Evolutionary conservation across 2,888 invertebrate species (phyloP), one percentile per base, ranked within the genome.

Genomic region (Meteorus colon): DNA sequence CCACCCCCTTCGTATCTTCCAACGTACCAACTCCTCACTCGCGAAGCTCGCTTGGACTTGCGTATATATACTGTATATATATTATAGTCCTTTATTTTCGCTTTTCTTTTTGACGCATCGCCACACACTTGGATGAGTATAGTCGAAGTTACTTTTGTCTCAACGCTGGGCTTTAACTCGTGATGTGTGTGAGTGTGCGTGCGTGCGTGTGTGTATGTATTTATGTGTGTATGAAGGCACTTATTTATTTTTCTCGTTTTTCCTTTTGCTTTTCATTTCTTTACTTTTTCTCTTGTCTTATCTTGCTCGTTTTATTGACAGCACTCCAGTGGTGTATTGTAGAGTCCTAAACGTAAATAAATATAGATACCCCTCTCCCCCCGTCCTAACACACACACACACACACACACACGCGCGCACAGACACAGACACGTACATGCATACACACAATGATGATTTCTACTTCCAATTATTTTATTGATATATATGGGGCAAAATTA

Each of bases 21-120:
- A 31, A 29, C 62, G 34, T 24, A 10, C 71, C 51, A 65, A 74
- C 59, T 37, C 77, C 74, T 74, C 77, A 77, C 55, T 55, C 19
- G 55, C 55, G n/a, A 55, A 19, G 55, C 19, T 55, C 81, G 76
- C 71, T 80, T 79, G 80, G 79, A 70, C 79, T 69, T 74, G 73
- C 77, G 73, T 73, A 76, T 67, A 55, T 55, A 19, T 19, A 19
- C 19, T 41, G 19, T 55, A 55, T 55, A 73, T 51, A 71, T 63
- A 62, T 45, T 55, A 68, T 62, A 72, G 72, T 79, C 74, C 73
- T 73, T 14, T 24, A 10, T 51, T 68, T 19, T 66, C 71, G 16
- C 67, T 24, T 24, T 37, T 48, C 37, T 19, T 60, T 55, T 55
- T 55, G 55, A 55, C 55, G 55, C 55, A 45, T 76, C 65, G 31